phyloP scores from a whole-genome alignment of 2,888 invertebrate species.

The Nemoura dubitans region DNA sequence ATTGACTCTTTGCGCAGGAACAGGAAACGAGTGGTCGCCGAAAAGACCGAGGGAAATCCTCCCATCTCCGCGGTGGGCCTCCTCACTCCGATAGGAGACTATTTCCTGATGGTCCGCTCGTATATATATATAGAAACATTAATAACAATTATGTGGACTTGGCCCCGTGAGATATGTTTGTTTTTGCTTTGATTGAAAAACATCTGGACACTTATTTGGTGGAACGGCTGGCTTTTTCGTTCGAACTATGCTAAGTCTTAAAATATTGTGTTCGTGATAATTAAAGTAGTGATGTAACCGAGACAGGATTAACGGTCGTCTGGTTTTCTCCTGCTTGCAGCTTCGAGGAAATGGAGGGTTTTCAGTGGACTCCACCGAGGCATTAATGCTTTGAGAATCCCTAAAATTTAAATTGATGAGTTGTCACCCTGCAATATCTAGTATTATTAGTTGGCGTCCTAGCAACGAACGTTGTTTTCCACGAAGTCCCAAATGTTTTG shows the following conservation, averaged over 20 bases:
- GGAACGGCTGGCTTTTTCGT: neutral
- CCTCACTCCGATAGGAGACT: neutral
- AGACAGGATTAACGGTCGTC: no score
- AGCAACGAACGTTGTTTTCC: no score
- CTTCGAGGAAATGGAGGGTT: no score
- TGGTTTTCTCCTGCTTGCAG: no score
- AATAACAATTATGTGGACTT: slow-evolving; percentile 1
- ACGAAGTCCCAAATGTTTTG: no score
- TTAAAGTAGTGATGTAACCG: neutral
- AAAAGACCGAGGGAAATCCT: neutral
- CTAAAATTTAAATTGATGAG: no score
- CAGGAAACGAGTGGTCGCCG: no score
- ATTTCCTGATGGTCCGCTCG: neutral
- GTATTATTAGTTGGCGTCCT: no score
- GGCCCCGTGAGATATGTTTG: neutral
- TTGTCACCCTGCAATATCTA: no score
- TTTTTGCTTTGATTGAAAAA: neutral
- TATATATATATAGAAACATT: neutral
- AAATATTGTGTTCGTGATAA: neutral
- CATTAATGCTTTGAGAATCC: no score
- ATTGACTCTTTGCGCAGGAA: no score
- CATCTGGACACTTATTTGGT: neutral
- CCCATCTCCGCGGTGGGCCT: neutral
- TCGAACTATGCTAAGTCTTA: neutral
- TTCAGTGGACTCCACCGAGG: no score